phyloP scores from a whole-genome alignment of 2,797 vertebrate species.

The Ibycter americanus region DNA sequence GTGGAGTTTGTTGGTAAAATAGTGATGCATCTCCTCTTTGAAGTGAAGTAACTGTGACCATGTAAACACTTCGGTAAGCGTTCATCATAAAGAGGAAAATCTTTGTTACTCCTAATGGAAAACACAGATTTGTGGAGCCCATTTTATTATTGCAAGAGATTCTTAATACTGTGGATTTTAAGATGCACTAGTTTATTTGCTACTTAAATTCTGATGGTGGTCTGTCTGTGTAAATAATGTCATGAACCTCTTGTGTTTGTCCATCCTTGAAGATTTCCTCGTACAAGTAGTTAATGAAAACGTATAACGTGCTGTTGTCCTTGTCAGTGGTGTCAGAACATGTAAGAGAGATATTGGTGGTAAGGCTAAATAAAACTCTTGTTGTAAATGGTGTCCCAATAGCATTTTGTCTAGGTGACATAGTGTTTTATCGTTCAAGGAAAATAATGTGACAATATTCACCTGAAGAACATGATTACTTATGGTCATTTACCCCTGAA shows the following conservation, averaged over 20 bases:
- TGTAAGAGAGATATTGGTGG: neutral
- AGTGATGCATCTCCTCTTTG: neutral
- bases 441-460: conserved; percentile 23
- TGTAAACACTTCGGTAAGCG: neutral
- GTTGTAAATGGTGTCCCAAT: neutral
- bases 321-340: conserved; percentile 57
- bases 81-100: neutral
- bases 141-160: neutral
- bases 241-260: conserved; percentile 49
- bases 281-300: conserved; percentile 61
- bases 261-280: conserved; percentile 66
- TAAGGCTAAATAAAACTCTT: conserved; percentile 33
- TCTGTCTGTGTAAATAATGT: conserved; percentile 60
- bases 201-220: conserved; percentile 33
- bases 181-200: conserved; percentile 3
- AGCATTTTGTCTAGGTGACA: conserved; percentile 50
- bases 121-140: neutral
- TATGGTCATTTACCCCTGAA: conserved; percentile 48
- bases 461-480: conserved; percentile 62
- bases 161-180: conserved; percentile 11
- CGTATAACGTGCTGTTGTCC: conserved; percentile 51
- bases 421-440: conserved; percentile 36
- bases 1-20: neutral
- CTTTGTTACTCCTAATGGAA: conserved; percentile 14
- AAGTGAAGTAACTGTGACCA: neutral